These are phyloP conservation scores for Hydrozoanthus tunicans DNA, from an alignment of 64 coral and sea anemone genomes.

Conservation along the genomic window DNA sequence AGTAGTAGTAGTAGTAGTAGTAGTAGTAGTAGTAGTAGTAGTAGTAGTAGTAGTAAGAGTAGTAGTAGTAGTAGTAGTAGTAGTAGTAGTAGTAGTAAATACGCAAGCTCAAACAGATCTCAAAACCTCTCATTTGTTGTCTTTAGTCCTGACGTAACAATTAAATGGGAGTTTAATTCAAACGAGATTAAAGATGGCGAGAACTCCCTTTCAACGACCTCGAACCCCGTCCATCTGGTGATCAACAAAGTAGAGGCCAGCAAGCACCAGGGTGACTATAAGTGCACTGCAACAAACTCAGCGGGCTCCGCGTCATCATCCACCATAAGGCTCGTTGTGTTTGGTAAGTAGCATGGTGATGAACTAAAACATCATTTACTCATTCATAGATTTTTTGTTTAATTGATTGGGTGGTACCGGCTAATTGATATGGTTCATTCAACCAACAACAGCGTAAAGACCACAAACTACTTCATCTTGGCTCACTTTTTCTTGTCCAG, in stretches of 20 bases:
- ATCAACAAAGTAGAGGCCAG: not conserved
- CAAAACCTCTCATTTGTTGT: no score
- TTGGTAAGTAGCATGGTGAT: not conserved
- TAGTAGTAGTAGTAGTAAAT: no score
- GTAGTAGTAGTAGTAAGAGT: no score
- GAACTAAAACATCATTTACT: not conserved
- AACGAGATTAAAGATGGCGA: constrained; percentile 25
- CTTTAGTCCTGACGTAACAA: constrained; percentile 41
- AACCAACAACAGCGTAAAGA: no score
- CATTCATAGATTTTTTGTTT: not conserved
- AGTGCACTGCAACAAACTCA: constrained; percentile 16
- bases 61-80: no score
- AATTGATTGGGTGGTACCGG: no score
- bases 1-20: no score
- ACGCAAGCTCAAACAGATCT: no score
- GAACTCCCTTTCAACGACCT: constrained; percentile 30
- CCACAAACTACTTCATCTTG: no score
- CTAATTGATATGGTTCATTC: no score
- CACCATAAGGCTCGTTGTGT: not conserved
- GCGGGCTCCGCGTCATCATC: not conserved
- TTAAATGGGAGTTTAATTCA: constrained; percentile 25
- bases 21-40: no score
- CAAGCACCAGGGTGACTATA: not conserved
- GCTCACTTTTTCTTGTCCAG: no score
- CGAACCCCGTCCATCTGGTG: not conserved